These are phyloP conservation scores for Heterotilapia buettikoferi DNA, from an alignment of 2,113 vertebrate species.

Conservation along the genomic window DNA sequence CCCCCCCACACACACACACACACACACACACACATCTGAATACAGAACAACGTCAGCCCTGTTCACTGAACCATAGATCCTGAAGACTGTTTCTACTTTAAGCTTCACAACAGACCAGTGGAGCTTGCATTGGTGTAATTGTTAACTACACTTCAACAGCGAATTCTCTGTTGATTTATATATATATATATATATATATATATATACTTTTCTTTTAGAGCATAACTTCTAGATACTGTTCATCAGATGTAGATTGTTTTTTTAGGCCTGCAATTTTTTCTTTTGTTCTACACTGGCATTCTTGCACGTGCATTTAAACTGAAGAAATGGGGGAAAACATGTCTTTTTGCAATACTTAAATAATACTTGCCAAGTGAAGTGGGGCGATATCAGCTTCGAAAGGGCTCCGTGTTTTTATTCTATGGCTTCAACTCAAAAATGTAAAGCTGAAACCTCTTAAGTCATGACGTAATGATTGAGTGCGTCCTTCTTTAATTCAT, in stretches of 20 bases:
- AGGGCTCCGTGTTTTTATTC: neutral
- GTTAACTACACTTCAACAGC: neutral
- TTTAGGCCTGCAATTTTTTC: neutral
- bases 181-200: too few relatives aligned
- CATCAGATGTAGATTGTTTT: neutral
- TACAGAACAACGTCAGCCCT: neutral
- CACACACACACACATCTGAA: neutral
- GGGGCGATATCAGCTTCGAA: neutral
- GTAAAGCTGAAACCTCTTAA: neutral
- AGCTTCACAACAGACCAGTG: neutral
- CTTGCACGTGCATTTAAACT: neutral
- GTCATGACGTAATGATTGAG: neutral
- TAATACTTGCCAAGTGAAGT: neutral
- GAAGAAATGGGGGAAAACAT: neutral
- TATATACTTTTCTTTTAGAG: too few relatives aligned
- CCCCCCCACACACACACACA: neutral
- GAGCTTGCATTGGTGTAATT: neutral
- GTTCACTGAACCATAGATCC: slow-evolving; percentile 26
- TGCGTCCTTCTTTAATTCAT: neutral
- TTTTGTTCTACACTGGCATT: neutral
- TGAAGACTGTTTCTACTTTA: neutral
- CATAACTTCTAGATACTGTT: neutral
- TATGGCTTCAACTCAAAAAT: neutral
- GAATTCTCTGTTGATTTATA: neutral
- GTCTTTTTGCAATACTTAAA: neutral